Base-by-base conservation (phyloP, 1,140 invertebrate genomes). In the Bactericera cockerelli region DNA sequence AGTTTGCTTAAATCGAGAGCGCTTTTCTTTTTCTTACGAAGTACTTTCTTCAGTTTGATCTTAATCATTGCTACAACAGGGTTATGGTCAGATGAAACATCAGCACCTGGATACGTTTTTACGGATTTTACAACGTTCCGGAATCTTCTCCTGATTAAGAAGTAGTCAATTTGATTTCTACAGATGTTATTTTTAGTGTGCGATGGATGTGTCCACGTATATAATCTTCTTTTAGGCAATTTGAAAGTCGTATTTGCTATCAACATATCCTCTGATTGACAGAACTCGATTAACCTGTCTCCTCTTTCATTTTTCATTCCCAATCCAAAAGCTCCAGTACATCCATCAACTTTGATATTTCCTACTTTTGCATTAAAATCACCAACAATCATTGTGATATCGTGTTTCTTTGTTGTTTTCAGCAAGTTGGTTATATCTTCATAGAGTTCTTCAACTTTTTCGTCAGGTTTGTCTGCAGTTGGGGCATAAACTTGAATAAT, bases 131-230 rank as follows among this genome's bases (percentile, higher is more conserved):
- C 26, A 55, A 36, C 56, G 59, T 70, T 72, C 56, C 61, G 31
- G 39, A 65, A 71, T 11, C 68, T 53, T 26, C 63, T 63, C 10
- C 66, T 66, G 4, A 69, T 65, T n/a, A 68, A 26, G 1, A 71
- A 63, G 57, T 63, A 71, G 58, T 70, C 67, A 57, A 70, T 71
- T 57, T 70, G 67, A 60, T 70, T 72, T 58, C 68, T 56, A 2
- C 69, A 60, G 19, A 67, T 62, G 4, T 65, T 22, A n/a, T 62
- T 28, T 8, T 16, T 36, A 11, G 10, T 63, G 59, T 70, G 65
- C 16, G 31, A 22, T 31, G 70, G 69, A 22, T 66, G 69, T 31
- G 64, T 70, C 67, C 68, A 71, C 8, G 70, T 71, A 39, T 69
- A 70, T 25, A 70, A 49, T 33, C 66, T 59, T 55, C 68, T 58